Evolutionary conservation across 2,888 invertebrate genomes (phyloP).

Genomic region (Andrena haemorrhoa): DNA sequence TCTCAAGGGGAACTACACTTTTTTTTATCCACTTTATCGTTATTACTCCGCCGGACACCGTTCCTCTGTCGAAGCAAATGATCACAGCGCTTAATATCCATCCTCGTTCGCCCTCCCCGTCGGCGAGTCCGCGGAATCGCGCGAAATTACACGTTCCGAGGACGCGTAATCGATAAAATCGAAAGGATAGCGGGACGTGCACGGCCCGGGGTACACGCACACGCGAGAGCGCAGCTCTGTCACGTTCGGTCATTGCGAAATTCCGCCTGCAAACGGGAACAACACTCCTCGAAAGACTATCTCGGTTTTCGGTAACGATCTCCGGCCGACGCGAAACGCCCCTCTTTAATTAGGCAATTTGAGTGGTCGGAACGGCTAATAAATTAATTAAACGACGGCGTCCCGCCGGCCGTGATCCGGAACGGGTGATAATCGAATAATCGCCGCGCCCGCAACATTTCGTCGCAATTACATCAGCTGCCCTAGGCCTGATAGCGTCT

Average conservation of each 20-base stretch:
- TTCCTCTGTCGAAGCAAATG: too few relatives aligned
- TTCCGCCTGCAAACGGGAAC: too few relatives aligned
- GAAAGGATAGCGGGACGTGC: too few relatives aligned
- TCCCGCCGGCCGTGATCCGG: conserved; percentile 50
- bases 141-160: conserved; percentile 40
- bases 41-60: too few relatives aligned
- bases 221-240: too few relatives aligned
- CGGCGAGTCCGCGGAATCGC: conserved; percentile 21
- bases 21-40: too few relatives aligned
- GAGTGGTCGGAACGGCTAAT: conserved; percentile 49
- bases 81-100: conserved; percentile 25
- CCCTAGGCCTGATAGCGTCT: conserved; percentile 18
- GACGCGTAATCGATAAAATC: conserved; percentile 23
- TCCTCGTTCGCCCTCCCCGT: conserved; percentile 11
- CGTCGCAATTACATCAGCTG: conserved; percentile 67
- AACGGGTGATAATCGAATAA: conserved; percentile 64
- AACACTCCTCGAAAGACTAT: too few relatives aligned
- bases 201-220: too few relatives aligned
- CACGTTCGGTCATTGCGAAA: too few relatives aligned
- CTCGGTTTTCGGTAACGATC: too few relatives aligned
- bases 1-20: too few relatives aligned
- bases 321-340: conserved; percentile 24
- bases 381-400: conserved; percentile 66
- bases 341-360: conserved; percentile 67
- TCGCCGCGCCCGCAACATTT: conserved; percentile 61